phyloP scores from a whole-genome alignment of 2,113 vertebrate genomes.

The Eretmochelys imbricata region DNA sequence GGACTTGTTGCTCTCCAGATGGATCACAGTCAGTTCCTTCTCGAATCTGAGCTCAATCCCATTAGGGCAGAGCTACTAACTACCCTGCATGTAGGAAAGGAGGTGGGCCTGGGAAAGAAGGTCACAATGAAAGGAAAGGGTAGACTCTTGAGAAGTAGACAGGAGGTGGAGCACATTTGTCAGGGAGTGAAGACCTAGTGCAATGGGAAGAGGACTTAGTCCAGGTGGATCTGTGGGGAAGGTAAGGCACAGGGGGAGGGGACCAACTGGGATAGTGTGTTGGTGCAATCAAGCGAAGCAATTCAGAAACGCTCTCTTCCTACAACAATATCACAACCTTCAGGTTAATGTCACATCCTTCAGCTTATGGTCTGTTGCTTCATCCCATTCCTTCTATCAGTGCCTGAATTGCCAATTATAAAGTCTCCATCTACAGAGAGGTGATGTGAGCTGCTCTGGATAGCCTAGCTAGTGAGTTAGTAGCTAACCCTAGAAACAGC shows the following conservation, averaged over 20 bases:
- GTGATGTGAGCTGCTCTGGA: neutral
- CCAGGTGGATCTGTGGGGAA: neutral
- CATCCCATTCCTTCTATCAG: neutral
- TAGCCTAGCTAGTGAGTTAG: neutral
- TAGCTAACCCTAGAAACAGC: neutral
- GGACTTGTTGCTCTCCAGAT: neutral
- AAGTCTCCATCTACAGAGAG: neutral
- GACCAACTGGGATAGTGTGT: neutral
- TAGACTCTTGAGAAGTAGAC: neutral
- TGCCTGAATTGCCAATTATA: neutral
- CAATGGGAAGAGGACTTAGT: neutral
- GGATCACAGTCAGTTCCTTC: neutral
- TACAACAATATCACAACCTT: neutral
- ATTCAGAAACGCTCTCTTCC: neutral
- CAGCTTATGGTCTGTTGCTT: neutral
- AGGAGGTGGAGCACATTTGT: neutral
- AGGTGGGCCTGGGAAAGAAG: neutral
- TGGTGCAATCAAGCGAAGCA: neutral
- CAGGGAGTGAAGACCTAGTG: neutral
- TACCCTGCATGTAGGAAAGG: fast-evolving
- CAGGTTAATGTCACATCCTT: neutral
- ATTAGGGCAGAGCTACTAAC: neutral
- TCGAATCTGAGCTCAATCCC: neutral
- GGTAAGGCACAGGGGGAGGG: neutral
- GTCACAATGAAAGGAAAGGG: neutral